Evolutionary conservation across 2,797 vertebrate species (phyloP).

Genomic region (Selene dorsalis): DNA sequence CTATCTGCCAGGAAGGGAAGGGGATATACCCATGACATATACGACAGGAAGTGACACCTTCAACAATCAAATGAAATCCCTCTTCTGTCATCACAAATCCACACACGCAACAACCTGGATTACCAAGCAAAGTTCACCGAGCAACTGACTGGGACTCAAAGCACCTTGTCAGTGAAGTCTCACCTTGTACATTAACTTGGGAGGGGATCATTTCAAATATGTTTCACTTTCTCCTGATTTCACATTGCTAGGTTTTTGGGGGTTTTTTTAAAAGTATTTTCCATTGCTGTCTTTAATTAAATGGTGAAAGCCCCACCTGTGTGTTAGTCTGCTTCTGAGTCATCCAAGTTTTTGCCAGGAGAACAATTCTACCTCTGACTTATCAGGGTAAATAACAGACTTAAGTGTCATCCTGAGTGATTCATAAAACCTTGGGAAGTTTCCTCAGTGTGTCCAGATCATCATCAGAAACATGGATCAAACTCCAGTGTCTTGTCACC

Average conservation of each 20-base stretch:
- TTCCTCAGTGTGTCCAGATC: too few species aligned
- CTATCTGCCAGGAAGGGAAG: background rate
- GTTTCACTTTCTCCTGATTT: conserved; percentile 33
- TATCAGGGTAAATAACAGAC: conserved; percentile 13
- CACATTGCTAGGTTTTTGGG: background rate
- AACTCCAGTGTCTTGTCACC: background rate
- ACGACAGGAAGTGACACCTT: conserved; percentile 53
- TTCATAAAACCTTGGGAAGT: conserved; percentile 17
- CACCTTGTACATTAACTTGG: conserved; percentile 8
- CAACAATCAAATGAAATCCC: conserved; percentile 32
- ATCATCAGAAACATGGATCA: background rate
- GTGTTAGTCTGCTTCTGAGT: conserved; percentile 19
- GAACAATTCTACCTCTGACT: background rate
- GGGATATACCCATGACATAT: conserved; percentile 40
- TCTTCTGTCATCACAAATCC: conserved; percentile 54
- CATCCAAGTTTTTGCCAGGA: conserved; percentile 14
- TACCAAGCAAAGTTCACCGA: conserved; percentile 14
- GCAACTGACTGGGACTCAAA: conserved; percentile 18
- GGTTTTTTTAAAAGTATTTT: conserved; percentile 16
- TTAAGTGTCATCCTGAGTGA: background rate
- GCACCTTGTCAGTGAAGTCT: background rate
- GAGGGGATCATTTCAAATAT: background rate
- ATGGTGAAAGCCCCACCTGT: background rate
- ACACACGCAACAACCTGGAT: conserved; percentile 34
- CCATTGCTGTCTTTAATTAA: background rate